These are phyloP conservation scores for Threskiornis aethiopicus DNA, from an alignment of 2,797 vertebrate genomes.

Conservation along the genomic window DNA sequence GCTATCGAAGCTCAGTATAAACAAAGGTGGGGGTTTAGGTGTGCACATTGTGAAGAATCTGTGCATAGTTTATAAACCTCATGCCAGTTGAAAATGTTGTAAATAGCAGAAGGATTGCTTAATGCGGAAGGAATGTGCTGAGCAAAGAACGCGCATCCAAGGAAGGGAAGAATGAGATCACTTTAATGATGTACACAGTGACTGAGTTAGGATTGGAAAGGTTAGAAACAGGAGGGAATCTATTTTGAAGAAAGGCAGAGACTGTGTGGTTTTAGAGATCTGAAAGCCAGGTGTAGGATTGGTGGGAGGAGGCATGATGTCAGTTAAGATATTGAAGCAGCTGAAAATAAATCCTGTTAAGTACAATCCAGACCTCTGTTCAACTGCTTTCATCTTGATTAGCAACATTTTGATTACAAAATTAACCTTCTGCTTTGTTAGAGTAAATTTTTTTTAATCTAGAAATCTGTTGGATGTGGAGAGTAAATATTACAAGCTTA, in stretches of 20 bases:
- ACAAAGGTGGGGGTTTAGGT: not conserved
- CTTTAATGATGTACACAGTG: not conserved
- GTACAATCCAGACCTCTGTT: not conserved
- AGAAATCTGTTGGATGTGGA: not conserved
- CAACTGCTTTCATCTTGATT: not conserved
- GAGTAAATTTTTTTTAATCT: not conserved
- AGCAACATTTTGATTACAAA: not conserved
- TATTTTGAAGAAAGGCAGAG: not conserved
- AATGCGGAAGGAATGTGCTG: slow-evolving; percentile 33
- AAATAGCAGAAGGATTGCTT: not conserved
- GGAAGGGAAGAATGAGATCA: not conserved
- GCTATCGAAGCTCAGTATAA: not conserved
- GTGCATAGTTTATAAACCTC: not conserved
- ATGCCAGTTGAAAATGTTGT: not conserved
- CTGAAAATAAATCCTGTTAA: not conserved
- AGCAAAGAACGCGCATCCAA: not conserved
- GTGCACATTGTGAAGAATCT: not conserved
- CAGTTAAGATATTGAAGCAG: not conserved
- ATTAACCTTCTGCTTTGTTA: not conserved
- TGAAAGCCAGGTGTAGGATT: not conserved
- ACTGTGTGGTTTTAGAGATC: not conserved
- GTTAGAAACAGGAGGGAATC: not conserved
- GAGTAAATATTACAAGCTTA: not conserved
- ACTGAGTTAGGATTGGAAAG: not conserved
- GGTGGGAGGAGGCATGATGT: not conserved